These are phyloP conservation scores for Hippolais icterina DNA, from an alignment of 2,113 vertebrate genomes.

Conservation along the genomic window DNA sequence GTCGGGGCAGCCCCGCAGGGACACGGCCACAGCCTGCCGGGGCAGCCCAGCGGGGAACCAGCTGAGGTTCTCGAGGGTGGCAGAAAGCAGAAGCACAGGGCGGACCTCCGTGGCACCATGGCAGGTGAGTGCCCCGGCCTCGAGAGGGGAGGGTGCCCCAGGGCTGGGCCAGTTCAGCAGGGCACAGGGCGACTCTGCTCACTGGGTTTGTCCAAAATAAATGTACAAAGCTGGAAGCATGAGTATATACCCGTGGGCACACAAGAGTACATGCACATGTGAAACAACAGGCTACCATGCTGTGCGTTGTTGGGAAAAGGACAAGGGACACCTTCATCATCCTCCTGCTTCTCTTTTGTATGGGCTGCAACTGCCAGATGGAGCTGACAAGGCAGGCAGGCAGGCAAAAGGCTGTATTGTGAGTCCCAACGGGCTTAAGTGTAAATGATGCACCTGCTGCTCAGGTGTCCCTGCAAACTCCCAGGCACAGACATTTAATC, in stretches of 20 bases:
- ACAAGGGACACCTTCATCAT: not conserved
- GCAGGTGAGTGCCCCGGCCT: rapidly evolving
- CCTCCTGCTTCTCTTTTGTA: not conserved
- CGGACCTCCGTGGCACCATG: rapidly evolving
- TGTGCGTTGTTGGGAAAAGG: not conserved
- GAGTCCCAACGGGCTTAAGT: not conserved
- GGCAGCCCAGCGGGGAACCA: rapidly evolving
- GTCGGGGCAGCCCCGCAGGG: not conserved
- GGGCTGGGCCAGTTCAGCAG: not conserved
- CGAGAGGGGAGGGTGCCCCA: rapidly evolving
- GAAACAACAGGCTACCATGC: not conserved
- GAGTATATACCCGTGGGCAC: not conserved
- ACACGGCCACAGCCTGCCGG: not conserved
- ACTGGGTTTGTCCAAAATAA: not conserved
- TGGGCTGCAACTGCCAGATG: not conserved
- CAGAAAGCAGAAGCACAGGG: not conserved
- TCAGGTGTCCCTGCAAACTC: slow-evolving; percentile 1
- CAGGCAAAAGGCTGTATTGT: not conserved
- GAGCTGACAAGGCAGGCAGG: not conserved
- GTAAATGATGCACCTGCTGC: not conserved
- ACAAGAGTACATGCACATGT: not conserved
- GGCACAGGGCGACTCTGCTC: not conserved
- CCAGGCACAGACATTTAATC: not conserved
- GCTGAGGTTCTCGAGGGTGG: not conserved
- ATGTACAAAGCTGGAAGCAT: not conserved